These are phyloP conservation scores for Plagiodera versicolora DNA, from an alignment of 2,888 invertebrate species.

Conservation along the genomic window DNA sequence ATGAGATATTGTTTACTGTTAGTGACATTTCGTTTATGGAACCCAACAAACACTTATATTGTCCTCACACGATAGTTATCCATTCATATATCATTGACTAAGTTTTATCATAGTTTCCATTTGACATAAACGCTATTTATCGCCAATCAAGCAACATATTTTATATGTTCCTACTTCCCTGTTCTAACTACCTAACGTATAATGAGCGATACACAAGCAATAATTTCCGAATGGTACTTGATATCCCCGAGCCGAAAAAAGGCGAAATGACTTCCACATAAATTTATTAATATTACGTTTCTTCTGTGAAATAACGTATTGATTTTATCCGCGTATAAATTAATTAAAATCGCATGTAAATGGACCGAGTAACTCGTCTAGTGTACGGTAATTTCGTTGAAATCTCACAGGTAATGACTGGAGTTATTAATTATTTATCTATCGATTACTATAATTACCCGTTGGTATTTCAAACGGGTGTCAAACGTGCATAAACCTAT, in stretches of 20 bases:
- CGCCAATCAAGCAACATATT: slow-evolving; percentile 5
- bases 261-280: slow-evolving; percentile 6
- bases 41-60: not conserved
- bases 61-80: not conserved
- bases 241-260: slow-evolving; percentile 6
- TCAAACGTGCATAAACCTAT: not conserved
- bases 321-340: slow-evolving; percentile 23
- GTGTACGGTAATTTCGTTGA: slow-evolving; percentile 15
- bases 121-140: slow-evolving; percentile 4
- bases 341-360: slow-evolving; percentile 20
- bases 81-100: not conserved
- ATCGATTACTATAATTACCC: not conserved
- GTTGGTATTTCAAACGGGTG: not conserved
- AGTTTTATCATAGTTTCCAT: not conserved
- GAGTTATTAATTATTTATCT: slow-evolving; percentile 1
- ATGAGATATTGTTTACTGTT: not conserved
- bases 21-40: not conserved
- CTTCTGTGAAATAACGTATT: slow-evolving; percentile 16
- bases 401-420: slow-evolving; percentile 11
- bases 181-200: slow-evolving; percentile 22
- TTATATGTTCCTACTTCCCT: slow-evolving; percentile 21
- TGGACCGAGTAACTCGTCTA: slow-evolving; percentile 22
- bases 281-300: slow-evolving; percentile 17
- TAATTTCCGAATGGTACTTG: slow-evolving; percentile 19
- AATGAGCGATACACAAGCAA: slow-evolving; percentile 24